Base-by-base conservation (phyloP, 2,113 vertebrate genomes). In the Cavia porcellus region DNA sequence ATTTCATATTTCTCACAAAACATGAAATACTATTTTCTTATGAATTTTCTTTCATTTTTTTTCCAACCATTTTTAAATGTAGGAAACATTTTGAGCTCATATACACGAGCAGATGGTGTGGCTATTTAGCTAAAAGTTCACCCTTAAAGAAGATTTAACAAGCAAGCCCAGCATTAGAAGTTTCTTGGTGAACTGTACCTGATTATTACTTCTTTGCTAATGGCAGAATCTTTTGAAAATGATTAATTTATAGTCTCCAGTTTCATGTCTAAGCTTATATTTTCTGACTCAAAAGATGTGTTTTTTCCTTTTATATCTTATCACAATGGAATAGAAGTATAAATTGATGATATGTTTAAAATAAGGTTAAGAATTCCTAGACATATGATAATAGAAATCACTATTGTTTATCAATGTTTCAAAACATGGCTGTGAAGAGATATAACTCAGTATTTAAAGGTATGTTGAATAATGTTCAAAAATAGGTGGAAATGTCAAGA, bases 401-500 rank as follows among this genome's bases (percentile, higher is more conserved):
- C 4, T 6, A 19, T 30, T 89, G 47, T 28, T 72, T 59, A 86
- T 45, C 22, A 70, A 13, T 59, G 5, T 74, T 92, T 96, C 77
- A 92, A 90, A 47, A 75, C 85, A 0, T 79, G 19, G 59, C 50
- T 86, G 35, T 57, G 84, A 70, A 75, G 24, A 93, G 7, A 86
- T 95, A 80, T 55, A 89, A 94, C n/a, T 14, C 24, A 80, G 68
- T 61, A 57, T 66, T 74, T 30, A 97, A 77, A 96, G 15, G 59
- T 59, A 4, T 82, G 20, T 86, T 94, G 15, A 95, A 84, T 94
- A 83, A 86, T 92, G 42, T 91, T 30, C 14, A 88, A 62, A 94
- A 96, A 28, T 62, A 87, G 59, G 80, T 4, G 0, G 52, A 62
- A 68, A 35, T 45, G 10, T 68, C 61, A 68, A 87, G 32, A 96